Conservation (phyloP, 2,888 invertebrate genomes). For the Drosophila diplacantha region DNA sequence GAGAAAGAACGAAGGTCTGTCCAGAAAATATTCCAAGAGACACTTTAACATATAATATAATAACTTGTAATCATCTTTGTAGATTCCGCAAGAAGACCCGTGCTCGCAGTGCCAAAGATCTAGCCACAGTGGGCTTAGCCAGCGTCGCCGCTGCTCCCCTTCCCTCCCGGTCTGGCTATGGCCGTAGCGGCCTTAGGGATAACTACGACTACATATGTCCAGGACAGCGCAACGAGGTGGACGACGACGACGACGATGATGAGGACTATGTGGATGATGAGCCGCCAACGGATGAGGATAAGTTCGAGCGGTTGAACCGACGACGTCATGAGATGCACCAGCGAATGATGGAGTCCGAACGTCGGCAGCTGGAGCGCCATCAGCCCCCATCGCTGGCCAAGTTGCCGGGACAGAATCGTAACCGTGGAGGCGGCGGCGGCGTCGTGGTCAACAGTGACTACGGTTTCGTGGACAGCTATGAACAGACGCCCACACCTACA, state of each 20-base stretch:
- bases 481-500: conserved; percentile 73
- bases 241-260: conserved; percentile 74
- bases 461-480: conserved; percentile 74
- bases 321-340: conserved; percentile 77
- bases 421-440: conserved; percentile 38
- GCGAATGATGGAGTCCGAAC: conserved; percentile 76
- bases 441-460: conserved; percentile 60
- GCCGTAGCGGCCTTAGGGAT: conserved; percentile 55
- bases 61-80: too few species aligned
- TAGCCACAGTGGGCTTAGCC: conserved; percentile 43
- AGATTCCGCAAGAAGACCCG: conserved; percentile 79
- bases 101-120: conserved; percentile 74
- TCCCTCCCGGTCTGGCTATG: conserved; percentile 21
- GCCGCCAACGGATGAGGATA: conserved; percentile 76
- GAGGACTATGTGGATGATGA: conserved; percentile 74
- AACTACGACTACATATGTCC: conserved; percentile 76
- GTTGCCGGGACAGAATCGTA: conserved; percentile 50
- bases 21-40: accelerated
- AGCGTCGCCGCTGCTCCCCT: conserved; percentile 13
- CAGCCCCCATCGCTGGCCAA: conserved; percentile 51
- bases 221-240: conserved; percentile 48
- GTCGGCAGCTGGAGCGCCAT: conserved; percentile 69
- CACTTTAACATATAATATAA: too few species aligned
- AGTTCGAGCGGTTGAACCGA: conserved; percentile 77
- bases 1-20: conserved; percentile 80